Conservation (phyloP, 2,797 vertebrate genomes). For the Liparis tanakae region DNA sequence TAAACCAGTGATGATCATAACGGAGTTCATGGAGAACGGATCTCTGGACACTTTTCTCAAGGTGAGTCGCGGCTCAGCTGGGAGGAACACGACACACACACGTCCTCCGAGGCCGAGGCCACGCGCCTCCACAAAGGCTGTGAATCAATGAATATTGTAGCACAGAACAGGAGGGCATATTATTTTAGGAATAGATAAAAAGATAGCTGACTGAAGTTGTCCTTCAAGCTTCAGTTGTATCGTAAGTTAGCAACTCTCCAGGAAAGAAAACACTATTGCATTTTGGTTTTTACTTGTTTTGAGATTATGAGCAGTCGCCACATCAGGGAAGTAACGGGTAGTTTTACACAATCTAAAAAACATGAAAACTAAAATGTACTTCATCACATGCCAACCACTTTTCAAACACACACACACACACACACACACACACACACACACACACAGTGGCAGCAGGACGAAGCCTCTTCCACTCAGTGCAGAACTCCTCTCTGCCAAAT, state of each 20-base stretch:
- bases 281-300: not conserved
- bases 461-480: constrained; percentile 35
- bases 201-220: constrained; percentile 11
- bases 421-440: constrained; percentile 16
- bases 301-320: not conserved
- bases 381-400: constrained; percentile 37
- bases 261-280: constrained; percentile 9
- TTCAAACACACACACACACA: constrained; percentile 4
- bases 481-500: constrained; percentile 43
- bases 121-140: constrained; percentile 27
- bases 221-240: constrained; percentile 15
- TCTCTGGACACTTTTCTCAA: constrained; percentile 86
- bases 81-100: constrained; percentile 12
- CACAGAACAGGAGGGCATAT: constrained; percentile 3
- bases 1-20: constrained; percentile 87
- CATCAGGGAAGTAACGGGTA: not conserved
- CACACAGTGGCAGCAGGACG: constrained; percentile 16
- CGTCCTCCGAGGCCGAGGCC: constrained; percentile 27
- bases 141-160: constrained; percentile 22
- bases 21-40: constrained; percentile 87
- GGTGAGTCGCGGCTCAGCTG: constrained; percentile 71
- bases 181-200: constrained; percentile 24
- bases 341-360: not conserved
- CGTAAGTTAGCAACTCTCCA: not conserved
- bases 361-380: not conserved